Evolutionary conservation across 2,113 vertebrate species (phyloP).

Genomic region (Rhinolophus ferrumequinum): DNA sequence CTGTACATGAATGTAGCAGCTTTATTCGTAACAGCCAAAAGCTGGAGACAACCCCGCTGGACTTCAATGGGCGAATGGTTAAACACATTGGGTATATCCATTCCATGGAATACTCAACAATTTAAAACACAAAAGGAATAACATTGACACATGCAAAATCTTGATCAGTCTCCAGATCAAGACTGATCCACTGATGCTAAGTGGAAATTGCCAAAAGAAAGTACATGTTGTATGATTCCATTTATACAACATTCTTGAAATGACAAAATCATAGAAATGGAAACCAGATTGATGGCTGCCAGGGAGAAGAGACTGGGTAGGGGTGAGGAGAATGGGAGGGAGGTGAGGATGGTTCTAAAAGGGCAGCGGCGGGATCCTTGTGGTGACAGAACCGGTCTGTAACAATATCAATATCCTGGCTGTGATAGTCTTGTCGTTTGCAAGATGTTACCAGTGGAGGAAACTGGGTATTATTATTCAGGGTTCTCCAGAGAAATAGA

Average conservation of each 20-base stretch:
- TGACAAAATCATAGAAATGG: background rate
- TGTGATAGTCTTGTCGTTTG: background rate
- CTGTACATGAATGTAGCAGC: background rate
- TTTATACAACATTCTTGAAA: background rate
- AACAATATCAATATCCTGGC: background rate
- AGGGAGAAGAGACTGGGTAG: background rate
- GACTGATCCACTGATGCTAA: too few relatives aligned
- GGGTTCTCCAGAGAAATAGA: constrained; percentile 28
- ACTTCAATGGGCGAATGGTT: background rate
- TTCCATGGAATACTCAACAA: background rate
- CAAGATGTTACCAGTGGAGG: background rate
- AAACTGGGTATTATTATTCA: background rate
- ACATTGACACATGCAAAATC: background rate
- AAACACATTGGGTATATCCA: background rate
- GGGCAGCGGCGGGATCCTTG: background rate
- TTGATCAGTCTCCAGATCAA: background rate
- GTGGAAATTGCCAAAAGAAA: background rate
- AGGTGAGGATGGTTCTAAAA: background rate
- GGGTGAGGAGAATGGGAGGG: background rate
- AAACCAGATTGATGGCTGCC: background rate
- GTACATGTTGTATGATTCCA: background rate
- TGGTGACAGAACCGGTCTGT: background rate
- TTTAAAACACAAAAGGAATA: background rate
- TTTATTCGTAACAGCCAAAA: constrained; percentile 43
- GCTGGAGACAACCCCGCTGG: background rate